Evolutionary conservation across 2,113 vertebrate species (phyloP).

Genomic region (Perognathus longimembris): DNA sequence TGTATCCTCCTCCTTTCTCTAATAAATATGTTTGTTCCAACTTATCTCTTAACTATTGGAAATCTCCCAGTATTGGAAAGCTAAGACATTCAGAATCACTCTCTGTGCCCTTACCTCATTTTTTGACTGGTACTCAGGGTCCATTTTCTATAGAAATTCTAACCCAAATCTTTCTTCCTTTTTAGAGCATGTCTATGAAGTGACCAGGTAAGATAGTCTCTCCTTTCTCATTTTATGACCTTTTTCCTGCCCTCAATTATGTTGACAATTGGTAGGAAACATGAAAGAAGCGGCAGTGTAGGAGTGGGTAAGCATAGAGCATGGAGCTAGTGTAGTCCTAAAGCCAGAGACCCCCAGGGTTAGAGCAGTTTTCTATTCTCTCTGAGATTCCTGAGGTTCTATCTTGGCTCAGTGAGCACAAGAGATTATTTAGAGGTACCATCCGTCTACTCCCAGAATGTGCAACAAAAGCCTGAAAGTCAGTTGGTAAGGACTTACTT

Average conservation of each 20-base stretch:
- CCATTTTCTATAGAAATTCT: slow-evolving; percentile 44
- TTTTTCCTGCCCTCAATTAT: background rate
- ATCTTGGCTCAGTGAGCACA: background rate
- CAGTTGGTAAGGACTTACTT: slow-evolving; percentile 25
- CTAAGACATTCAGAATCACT: background rate
- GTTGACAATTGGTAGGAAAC: background rate
- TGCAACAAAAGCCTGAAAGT: background rate
- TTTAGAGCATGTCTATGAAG: slow-evolving; percentile 59
- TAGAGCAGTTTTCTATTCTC: background rate
- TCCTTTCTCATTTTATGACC: slow-evolving; percentile 29
- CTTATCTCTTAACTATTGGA: background rate
- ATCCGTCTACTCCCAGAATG: background rate
- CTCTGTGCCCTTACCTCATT: background rate
- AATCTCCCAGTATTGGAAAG: background rate
- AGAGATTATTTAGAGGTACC: slow-evolving; percentile 11
- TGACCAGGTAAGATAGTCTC: slow-evolving; percentile 61
- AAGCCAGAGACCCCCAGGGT: background rate
- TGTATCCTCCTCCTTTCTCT: background rate
- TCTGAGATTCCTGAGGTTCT: background rate
- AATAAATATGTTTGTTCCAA: slow-evolving; percentile 31
- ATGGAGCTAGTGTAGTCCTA: background rate
- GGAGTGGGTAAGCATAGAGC: no score
- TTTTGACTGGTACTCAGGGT: slow-evolving; percentile 6
- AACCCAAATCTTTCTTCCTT: slow-evolving; percentile 61
- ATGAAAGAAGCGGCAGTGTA: background rate